Evolutionary conservation across 2,888 invertebrate species (phyloP).

Genomic region (Acleris holmiana): DNA sequence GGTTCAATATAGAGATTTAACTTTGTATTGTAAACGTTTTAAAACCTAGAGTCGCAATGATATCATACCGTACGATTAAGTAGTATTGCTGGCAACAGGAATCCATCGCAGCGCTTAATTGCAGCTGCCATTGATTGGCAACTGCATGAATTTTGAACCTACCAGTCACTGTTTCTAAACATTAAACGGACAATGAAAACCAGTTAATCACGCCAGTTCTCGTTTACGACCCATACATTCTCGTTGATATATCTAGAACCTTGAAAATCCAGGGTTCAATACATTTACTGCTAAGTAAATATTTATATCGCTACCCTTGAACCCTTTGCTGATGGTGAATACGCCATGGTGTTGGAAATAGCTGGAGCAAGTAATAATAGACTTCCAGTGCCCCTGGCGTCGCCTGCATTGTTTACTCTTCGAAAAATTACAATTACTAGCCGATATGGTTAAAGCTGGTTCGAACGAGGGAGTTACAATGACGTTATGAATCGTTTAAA

Average conservation of each 20-base stretch:
- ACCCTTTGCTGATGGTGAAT: slow-evolving; percentile 45
- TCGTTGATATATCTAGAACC: slow-evolving; percentile 6
- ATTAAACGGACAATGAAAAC: too few relatives aligned
- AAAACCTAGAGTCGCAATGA: too few relatives aligned
- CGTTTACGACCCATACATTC: too few relatives aligned
- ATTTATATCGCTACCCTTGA: slow-evolving; percentile 46
- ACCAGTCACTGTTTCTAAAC: too few relatives aligned
- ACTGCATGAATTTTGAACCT: neutral
- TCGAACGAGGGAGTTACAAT: neutral
- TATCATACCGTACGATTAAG: too few relatives aligned
- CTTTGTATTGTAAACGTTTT: too few relatives aligned
- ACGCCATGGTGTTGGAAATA: slow-evolving; percentile 44
- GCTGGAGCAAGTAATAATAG: slow-evolving; percentile 38
- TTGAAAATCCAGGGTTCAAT: slow-evolving; percentile 13
- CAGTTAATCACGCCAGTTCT: too few relatives aligned
- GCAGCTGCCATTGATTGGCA: neutral
- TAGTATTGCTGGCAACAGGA: too few relatives aligned
- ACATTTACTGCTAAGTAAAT: slow-evolving; percentile 43
- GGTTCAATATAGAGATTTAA: too few relatives aligned
- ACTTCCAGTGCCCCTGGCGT: slow-evolving; percentile 17
- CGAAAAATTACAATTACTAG: neutral
- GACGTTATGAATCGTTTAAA: too few relatives aligned
- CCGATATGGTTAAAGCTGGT: slow-evolving; percentile 1
- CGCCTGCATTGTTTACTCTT: slow-evolving; percentile 24
- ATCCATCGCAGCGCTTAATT: too few relatives aligned